Conservation (phyloP, 2,113 vertebrate species). For the Oceanites oceanicus region DNA sequence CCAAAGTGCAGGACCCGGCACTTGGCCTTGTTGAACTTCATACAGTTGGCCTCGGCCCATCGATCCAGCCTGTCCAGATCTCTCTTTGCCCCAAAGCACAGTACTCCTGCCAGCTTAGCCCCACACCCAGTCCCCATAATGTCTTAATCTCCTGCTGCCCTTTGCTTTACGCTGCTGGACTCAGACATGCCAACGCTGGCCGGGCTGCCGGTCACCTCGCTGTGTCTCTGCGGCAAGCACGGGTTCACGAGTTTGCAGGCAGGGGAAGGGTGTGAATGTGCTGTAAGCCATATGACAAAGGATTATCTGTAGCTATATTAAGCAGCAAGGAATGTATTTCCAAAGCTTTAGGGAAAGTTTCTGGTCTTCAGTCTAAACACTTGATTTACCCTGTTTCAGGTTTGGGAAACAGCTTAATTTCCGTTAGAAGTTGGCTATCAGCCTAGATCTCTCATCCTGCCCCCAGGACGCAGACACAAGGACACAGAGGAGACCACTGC, state of each 20-base stretch:
- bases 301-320: background rate
- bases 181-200: background rate
- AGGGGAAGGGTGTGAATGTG: background rate
- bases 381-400: background rate
- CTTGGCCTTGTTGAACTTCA: too few species aligned
- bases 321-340: background rate
- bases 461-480: rapidly evolving
- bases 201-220: background rate
- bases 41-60: too few species aligned
- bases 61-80: too few species aligned
- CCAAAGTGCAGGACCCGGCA: too few species aligned
- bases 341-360: background rate
- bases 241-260: background rate
- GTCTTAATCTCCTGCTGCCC: background rate
- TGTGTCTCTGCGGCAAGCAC: background rate
- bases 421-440: background rate
- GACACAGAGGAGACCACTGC: background rate
- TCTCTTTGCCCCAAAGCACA: background rate
- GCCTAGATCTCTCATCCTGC: background rate
- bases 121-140: background rate
- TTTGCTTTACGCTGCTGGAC: background rate
- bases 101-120: background rate
- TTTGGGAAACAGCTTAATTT: background rate
- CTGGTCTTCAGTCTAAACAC: background rate
- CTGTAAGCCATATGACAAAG: background rate